These are phyloP conservation scores for Myotis daubentonii DNA, from an alignment of 2,797 vertebrate species.

Conservation along the genomic window DNA sequence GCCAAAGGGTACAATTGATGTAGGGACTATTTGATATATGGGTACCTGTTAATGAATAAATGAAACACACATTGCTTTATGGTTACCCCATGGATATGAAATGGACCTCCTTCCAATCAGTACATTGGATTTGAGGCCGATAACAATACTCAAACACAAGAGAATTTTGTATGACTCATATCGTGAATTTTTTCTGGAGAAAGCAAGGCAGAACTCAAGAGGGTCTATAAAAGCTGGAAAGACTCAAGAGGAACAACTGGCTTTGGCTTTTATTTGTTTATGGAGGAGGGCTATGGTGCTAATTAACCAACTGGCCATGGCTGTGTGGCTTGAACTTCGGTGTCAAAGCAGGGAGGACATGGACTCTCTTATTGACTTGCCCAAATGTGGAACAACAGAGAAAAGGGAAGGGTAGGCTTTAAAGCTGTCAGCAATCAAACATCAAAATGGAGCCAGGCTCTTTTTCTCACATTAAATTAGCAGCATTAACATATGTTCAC, in stretches of 20 bases:
- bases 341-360: too few species aligned
- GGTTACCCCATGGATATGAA: not conserved
- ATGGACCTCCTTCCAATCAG: not conserved
- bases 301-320: not conserved
- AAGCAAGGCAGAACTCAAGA: not conserved
- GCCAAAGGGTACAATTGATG: not conserved
- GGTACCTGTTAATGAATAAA: not conserved
- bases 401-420: not conserved
- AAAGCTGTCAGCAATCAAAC: not conserved
- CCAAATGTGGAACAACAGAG: not conserved
- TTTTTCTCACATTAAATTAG: not conserved
- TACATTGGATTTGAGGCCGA: not conserved
- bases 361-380: not conserved
- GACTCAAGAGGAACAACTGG: not conserved
- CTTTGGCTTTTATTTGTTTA: not conserved
- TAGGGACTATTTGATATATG: not conserved
- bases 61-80: not conserved
- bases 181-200: not conserved
- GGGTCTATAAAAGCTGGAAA: not conserved
- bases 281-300: not conserved
- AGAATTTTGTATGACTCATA: not conserved
- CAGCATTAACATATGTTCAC: not conserved
- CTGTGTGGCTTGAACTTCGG: not conserved
- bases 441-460: not conserved
- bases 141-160: not conserved